phyloP scores from a whole-genome alignment of 2,797 vertebrate genomes.

The Gobio occitaniae region DNA sequence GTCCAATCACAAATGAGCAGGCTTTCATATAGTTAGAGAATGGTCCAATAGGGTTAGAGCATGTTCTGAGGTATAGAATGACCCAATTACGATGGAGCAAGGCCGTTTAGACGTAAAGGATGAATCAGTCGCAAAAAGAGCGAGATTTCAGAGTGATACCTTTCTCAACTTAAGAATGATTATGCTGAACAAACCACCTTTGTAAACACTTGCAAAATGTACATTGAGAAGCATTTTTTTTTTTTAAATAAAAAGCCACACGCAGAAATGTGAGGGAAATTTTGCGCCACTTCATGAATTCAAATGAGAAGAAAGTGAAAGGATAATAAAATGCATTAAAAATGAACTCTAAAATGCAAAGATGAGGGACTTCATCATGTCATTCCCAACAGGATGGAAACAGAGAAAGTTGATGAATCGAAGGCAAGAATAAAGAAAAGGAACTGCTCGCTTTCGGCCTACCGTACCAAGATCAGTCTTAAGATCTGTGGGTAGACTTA shows the following conservation, averaged over 20 bases:
- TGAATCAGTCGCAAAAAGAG: conserved; percentile 71
- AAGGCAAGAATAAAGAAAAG: conserved; percentile 53
- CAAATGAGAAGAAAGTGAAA: conserved; percentile 62
- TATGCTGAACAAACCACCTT: conserved; percentile 77
- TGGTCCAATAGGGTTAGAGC: conserved; percentile 55
- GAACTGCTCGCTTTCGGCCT: conserved; percentile 93
- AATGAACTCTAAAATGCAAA: conserved; percentile 56
- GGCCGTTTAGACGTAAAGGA: conserved; percentile 59
- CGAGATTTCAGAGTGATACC: conserved; percentile 56
- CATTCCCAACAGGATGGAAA: conserved; percentile 65
- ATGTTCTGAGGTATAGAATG: conserved; percentile 66
- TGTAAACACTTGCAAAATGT: conserved; percentile 86
- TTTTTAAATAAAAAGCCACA: conserved; percentile 49
- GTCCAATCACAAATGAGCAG: conserved; percentile 66
- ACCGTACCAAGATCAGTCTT: conserved; percentile 99
- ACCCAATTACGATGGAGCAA: conserved; percentile 70
- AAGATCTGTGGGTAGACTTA: conserved; percentile 99
- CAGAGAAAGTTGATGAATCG: conserved; percentile 64
- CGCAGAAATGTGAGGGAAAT: conserved; percentile 64
- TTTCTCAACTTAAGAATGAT: conserved; percentile 70
- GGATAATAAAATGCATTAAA: conserved; percentile 43
- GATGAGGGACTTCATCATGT: conserved; percentile 65
- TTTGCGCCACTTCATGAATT: conserved; percentile 28
- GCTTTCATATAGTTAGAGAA: conserved; percentile 55
- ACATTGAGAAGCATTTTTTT: conserved; percentile 48